Percentiles rank a stretch among this genome's conserved stretches.
Conservation (phyloP, 2,888 invertebrate species). For the Meliscaeva auricollis region DNA sequence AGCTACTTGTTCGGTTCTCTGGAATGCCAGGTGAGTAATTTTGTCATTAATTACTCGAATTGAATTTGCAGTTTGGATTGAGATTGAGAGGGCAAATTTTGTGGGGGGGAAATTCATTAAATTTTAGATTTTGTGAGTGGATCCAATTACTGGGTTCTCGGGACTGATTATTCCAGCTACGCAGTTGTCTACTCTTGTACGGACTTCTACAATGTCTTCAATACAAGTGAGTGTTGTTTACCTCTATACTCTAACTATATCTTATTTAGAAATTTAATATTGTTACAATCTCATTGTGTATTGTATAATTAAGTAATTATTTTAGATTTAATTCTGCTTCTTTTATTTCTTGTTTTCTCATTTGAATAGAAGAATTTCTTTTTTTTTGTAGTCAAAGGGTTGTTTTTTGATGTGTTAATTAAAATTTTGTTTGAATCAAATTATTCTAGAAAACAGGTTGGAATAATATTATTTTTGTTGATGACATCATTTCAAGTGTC, state of each 20-base stretch:
- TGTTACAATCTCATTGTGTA: conserved; percentile 14
- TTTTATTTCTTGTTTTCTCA: neutral
- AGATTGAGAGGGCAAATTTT: conserved; percentile 25
- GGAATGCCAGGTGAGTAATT: conserved; percentile 76
- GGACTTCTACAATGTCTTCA: conserved; percentile 76
- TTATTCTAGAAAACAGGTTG: neutral
- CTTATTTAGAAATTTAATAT: conserved; percentile 19
- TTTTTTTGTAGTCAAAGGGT: conserved; percentile 2
- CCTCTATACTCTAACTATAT: no score
- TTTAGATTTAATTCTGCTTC: conserved; percentile 7
- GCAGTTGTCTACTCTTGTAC: conserved; percentile 87
- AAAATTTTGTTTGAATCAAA: conserved; percentile 2
- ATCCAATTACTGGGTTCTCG: conserved; percentile 86
- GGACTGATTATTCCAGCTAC: conserved; percentile 86
- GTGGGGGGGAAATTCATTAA: conserved; percentile 52
- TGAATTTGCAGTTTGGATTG: conserved; percentile 13
- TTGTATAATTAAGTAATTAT: conserved; percentile 49
- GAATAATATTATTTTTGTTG: conserved; percentile 22
- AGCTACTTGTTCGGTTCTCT: conserved; percentile 77
- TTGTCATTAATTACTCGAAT: conserved; percentile 54
- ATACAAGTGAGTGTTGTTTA: conserved; percentile 75
- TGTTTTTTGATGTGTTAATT: conserved; percentile 5
- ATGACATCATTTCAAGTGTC: conserved; percentile 12
- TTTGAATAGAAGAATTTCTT: neutral
- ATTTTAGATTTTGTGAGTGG: conserved; percentile 73